A percentile compares a stretch with the other conserved stretches of the same genome.
Evolutionary conservation across 2,797 vertebrate species (phyloP).

Genomic region (Phylloscopus collybita): DNA sequence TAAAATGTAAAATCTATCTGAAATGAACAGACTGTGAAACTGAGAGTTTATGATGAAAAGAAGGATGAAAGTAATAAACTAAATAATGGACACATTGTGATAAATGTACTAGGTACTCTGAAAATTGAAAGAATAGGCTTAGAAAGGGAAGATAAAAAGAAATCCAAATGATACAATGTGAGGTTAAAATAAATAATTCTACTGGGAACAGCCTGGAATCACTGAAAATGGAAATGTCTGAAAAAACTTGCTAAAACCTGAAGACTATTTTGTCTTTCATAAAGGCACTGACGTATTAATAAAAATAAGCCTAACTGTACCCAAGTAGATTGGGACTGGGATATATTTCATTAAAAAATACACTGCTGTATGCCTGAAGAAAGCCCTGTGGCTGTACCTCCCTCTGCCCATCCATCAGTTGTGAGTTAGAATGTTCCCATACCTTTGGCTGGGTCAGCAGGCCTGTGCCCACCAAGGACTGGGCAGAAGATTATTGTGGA

Average conservation of each 20-base stretch:
- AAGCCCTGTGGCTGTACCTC: neutral
- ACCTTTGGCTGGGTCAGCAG: neutral
- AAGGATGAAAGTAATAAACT: neutral
- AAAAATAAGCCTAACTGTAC: neutral
- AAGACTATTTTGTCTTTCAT: neutral
- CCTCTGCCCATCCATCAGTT: neutral
- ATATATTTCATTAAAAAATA: conserved; percentile 2
- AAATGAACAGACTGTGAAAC: neutral
- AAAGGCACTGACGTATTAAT: neutral
- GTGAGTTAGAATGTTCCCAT: neutral
- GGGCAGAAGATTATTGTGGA: neutral
- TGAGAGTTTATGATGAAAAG: neutral
- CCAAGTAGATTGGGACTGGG: neutral
- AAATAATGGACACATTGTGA: neutral
- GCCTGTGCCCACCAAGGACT: neutral
- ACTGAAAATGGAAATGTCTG: neutral
- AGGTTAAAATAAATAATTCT: neutral
- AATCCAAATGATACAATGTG: neutral
- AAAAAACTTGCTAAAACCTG: neutral
- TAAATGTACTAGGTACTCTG: neutral
- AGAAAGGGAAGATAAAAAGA: neutral
- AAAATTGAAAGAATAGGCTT: neutral
- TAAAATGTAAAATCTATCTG: neutral
- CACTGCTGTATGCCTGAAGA: neutral
- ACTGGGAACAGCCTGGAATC: neutral